Evolutionary conservation across 2,113 vertebrate species (phyloP), one percentile per base, ranked within the genome.

Genomic region (Oreochromis spilurus): DNA sequence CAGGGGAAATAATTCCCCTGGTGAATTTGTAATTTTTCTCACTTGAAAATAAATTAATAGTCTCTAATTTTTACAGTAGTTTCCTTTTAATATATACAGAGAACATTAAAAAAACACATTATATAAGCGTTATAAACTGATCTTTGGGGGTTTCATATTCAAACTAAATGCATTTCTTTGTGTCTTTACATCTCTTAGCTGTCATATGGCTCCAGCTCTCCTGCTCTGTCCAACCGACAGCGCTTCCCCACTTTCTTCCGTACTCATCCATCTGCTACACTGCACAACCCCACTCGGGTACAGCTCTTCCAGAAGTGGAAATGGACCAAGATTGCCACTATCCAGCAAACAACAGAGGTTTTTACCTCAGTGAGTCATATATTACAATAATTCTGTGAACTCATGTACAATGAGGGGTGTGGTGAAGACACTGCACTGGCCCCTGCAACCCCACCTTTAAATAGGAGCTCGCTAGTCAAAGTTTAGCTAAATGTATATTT

Each of bases 271-370:
- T 98, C 98, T 0, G 98, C 98, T 92, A 99, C 98, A 0, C 97
- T 98, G 43, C 98, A 99, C 95, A 99, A 99, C 93, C 98, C 98
- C 65, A 99, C 98, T 55, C 95, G 98, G 0, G 98, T 99, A 91
- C 97, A 97, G 92, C 98, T 99, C 62, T 99, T 99, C 94, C 97
- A 97, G 92, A 98, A 98, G 94, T 99, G 98, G 98, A 97, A 97
- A 75, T 99, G 98, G 98, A 98, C 97, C 70, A 98, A 98, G 95
- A 99, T 99, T 2, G 98, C 98, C 92, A 99, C 98, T 95, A 99
- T 99, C 95, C 98, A 99, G 94, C 98, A 99, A 95, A 99, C 98
- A 88, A 98, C 98, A 0, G 98, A 99, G 94, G 98, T 99, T 93
- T 99, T 99, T 95, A 99, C 98, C 13, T 99, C 98, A 75, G 98